Evolutionary conservation across 2,888 invertebrate genomes (phyloP).

Genomic region (Anthoptus insignis): DNA sequence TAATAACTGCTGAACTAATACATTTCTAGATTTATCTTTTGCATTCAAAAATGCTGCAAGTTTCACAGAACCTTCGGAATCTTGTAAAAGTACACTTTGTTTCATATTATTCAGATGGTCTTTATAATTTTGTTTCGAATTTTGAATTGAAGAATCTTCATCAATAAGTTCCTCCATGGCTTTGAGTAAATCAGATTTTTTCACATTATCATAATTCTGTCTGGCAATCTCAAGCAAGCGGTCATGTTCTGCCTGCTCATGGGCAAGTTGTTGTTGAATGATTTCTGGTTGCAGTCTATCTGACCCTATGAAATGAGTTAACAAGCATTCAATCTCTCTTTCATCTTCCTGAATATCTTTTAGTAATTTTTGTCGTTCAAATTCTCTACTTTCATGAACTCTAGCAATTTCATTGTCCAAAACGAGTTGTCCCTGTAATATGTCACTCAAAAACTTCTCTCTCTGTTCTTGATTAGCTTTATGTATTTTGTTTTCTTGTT

Average conservation of each 20-base stretch:
- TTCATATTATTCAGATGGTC: slow-evolving; percentile 89
- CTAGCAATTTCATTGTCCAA: slow-evolving; percentile 90
- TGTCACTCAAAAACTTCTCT: slow-evolving; percentile 84
- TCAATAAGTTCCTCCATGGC: slow-evolving; percentile 91
- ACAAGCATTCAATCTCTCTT: slow-evolving; percentile 87
- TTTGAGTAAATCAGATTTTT: slow-evolving; percentile 89
- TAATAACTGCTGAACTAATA: slow-evolving; percentile 87
- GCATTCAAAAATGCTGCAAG: slow-evolving; percentile 87
- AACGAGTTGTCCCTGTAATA: slow-evolving; percentile 88
- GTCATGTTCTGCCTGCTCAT: slow-evolving; percentile 90
- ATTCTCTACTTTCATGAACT: slow-evolving; percentile 89
- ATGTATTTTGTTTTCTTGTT: slow-evolving; percentile 89
- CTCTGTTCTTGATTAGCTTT: slow-evolving; percentile 88
- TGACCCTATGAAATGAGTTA: slow-evolving; percentile 88
- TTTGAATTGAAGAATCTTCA: slow-evolving; percentile 88
- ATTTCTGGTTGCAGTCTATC: slow-evolving; percentile 87
- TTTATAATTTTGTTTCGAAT: slow-evolving; percentile 88
- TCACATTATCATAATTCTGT: slow-evolving; percentile 86
- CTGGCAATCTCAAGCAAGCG: slow-evolving; percentile 87
- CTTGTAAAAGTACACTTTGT: slow-evolving; percentile 85
- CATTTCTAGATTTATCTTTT: slow-evolving; percentile 88
- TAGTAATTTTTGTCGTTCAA: slow-evolving; percentile 87
- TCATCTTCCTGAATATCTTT: slow-evolving; percentile 89
- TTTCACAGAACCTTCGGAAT: slow-evolving; percentile 88
- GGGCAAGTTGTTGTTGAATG: slow-evolving; percentile 88